These are phyloP conservation scores for Omphaloscelis lunosa DNA, from an alignment of 2,888 invertebrate species.

Conservation along the genomic window DNA sequence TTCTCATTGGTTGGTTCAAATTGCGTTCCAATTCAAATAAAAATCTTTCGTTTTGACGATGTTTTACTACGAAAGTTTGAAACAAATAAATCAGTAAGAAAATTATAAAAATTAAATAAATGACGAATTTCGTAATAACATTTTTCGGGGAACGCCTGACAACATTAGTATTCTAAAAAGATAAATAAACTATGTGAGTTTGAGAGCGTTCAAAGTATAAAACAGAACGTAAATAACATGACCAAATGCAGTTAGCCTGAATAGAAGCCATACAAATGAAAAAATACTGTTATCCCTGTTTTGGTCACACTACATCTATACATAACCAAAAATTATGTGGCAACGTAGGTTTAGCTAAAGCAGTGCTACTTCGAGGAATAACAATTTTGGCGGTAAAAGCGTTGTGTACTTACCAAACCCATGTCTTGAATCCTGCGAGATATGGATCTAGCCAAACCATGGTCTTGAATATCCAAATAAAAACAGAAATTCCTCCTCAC, in stretches of 20 bases:
- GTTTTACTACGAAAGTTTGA: background rate
- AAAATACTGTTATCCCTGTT: conserved; percentile 64
- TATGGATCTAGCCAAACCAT: conserved; percentile 91
- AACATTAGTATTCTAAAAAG: background rate
- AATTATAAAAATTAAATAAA: conserved; percentile 4
- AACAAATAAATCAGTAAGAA: conserved; percentile 7
- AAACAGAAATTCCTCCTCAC: conserved; percentile 93
- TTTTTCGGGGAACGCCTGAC: background rate
- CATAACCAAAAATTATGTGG: conserved; percentile 76
- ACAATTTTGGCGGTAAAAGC: conserved; percentile 80
- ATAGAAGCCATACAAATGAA: conserved; percentile 40
- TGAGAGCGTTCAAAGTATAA: background rate
- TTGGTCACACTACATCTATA: conserved; percentile 67
- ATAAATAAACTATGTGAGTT: background rate
- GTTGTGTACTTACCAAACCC: conserved; percentile 92
- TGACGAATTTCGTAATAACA: background rate
- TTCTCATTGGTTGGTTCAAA: conserved; percentile 77
- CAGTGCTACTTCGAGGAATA: conserved; percentile 39
- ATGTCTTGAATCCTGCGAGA: conserved; percentile 93
- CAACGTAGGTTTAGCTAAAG: conserved; percentile 59
- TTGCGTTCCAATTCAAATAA: conserved; percentile 78
- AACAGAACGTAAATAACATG: conserved; percentile 78
- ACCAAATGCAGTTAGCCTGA: conserved; percentile 71
- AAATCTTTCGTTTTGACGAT: conserved; percentile 24
- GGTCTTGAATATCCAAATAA: conserved; percentile 94